Evolutionary conservation across 2,797 vertebrate genomes (phyloP), one percentile per base, ranked within the genome.

Genomic region (Acridotheres tristis): DNA sequence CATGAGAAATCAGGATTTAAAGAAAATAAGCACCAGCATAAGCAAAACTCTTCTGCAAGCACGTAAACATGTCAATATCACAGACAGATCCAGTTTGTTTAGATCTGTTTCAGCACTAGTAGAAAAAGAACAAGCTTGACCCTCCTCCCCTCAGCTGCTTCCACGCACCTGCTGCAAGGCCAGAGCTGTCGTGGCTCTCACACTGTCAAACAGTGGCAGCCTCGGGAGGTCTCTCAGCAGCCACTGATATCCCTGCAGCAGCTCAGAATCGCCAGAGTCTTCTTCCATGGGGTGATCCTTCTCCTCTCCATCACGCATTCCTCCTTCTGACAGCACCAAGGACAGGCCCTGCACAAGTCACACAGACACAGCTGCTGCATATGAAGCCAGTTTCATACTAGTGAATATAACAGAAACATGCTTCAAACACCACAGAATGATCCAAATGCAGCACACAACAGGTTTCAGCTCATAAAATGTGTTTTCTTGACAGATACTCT

Each of bases 171-270:
- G 99, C 95, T 99, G 99, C 91, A 99, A 97, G 6, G 99, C 99
- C 11, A 98, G 98, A 48, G 99, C 98, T 0, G 99, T 99, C 63
- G 99, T 99, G 54, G 98, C 97, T 67, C 99, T 95, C 54, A 99
- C 99, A 3, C 99, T 99, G 96, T 99, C 98, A 30, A 99, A 99
- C 74, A 99, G 95, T 0, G 99, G 99, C 51, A 99, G 98, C 91
- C 98, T 98, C 0, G 99, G 99, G 38, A 99, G 98, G 97, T 99
- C 99, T 32, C 98, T 98, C 32, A 99, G 98, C 63, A 99, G 97
- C 99, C 99, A 99, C 97, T 99, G 99, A 96, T 99, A 99, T 0
- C 98, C 98, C 11, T 98, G 99, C 68, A 99, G 95, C 16, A 99
- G 97, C 59, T 99, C 99, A 0, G 98, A 97, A 57, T 99, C 99